Conservation (phyloP, 2,113 vertebrate species). For the Xiphophorus hellerii region DNA sequence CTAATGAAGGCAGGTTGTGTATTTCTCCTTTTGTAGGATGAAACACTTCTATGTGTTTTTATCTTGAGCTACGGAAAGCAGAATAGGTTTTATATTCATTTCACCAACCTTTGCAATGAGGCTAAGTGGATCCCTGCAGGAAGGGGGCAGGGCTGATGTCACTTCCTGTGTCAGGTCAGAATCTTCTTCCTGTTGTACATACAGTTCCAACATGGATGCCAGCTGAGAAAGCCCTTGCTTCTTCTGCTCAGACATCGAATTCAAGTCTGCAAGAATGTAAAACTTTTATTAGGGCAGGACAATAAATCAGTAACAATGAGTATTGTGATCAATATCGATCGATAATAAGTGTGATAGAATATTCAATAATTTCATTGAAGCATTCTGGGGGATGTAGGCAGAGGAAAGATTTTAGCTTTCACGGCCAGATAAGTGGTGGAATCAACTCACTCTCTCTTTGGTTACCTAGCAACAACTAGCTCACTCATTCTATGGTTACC, state of each 20-base stretch:
- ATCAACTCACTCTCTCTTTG: no score
- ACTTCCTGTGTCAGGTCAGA: constrained; percentile 69
- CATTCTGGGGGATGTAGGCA: no score
- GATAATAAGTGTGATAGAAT: no score
- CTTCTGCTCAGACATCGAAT: constrained; percentile 87
- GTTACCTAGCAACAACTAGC: no score
- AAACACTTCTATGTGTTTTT: neutral
- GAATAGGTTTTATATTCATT: neutral
- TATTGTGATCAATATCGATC: no score
- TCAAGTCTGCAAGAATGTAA: constrained; percentile 77
- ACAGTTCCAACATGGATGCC: constrained; percentile 83
- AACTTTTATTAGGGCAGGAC: neutral
- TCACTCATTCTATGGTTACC: no score
- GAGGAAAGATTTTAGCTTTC: no score
- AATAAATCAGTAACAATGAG: no score
- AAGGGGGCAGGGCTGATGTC: constrained; percentile 73
- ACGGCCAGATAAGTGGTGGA: no score
- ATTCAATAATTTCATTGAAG: no score
- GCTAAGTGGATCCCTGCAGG: constrained; percentile 84
- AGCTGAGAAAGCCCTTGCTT: constrained; percentile 88
- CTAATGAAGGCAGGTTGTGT: constrained; percentile 6
- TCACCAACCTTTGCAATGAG: constrained; percentile 90
- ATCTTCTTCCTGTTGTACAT: constrained; percentile 87
- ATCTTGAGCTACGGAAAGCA: neutral
- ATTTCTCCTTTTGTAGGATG: neutral